These are phyloP conservation scores for Cercopithecus neglectus DNA, from an alignment of 2,797 vertebrate species.

Conservation along the genomic window DNA sequence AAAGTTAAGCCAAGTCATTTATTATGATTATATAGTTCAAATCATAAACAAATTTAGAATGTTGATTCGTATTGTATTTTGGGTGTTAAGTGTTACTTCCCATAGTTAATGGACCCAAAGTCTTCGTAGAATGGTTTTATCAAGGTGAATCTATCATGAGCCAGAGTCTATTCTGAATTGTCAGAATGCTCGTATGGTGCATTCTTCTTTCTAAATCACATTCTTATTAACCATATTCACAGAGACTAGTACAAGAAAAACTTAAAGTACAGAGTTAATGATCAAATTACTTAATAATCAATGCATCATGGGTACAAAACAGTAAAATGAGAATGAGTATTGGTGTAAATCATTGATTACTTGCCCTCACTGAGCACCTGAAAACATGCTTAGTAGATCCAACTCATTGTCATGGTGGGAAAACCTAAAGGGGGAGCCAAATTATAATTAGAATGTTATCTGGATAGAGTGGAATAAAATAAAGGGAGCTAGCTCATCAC, in stretches of 20 bases:
- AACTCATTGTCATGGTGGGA: not conserved
- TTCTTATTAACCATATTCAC: not conserved
- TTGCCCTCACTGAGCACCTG: not conserved
- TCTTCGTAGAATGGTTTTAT: not conserved
- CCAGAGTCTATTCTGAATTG: not conserved
- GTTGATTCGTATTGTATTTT: not conserved
- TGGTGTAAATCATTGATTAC: not conserved
- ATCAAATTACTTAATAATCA: not conserved
- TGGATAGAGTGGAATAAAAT: not conserved
- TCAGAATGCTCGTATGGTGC: not conserved
- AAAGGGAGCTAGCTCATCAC: not conserved
- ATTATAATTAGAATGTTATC: not conserved
- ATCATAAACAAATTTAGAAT: not conserved
- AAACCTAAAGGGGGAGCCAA: not conserved
- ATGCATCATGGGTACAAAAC: not conserved
- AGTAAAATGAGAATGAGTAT: not conserved
- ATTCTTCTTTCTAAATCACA: not conserved
- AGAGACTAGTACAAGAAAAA: not conserved
- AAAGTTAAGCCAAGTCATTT: not conserved
- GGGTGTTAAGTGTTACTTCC: not conserved
- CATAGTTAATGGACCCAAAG: not conserved
- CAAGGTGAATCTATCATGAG: not conserved
- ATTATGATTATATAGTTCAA: not conserved
- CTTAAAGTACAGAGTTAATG: not conserved
- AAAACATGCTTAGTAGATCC: not conserved